Conservation (phyloP, 2,113 vertebrate genomes). For the Phyllopteryx taeniolatus region DNA sequence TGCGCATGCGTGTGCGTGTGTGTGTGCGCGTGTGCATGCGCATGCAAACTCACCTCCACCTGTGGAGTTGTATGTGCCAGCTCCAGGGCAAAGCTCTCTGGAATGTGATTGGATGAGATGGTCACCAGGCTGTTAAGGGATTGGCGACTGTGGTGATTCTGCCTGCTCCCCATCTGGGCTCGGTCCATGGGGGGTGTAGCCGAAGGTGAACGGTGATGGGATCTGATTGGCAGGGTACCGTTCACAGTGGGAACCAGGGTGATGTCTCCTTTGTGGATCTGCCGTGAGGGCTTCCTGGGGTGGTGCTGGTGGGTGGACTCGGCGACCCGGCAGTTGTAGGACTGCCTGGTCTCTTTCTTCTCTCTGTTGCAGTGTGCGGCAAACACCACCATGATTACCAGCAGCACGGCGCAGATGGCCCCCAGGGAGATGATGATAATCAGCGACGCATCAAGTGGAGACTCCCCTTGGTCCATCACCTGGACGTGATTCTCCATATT, state of each 20-base stretch:
- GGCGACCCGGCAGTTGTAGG: constrained; percentile 94
- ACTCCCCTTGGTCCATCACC: constrained; percentile 64
- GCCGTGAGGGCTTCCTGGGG: constrained; percentile 89
- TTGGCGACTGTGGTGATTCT: constrained; percentile 94
- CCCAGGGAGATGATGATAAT: constrained; percentile 90
- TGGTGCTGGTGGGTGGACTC: constrained; percentile 94
- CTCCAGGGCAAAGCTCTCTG: constrained; percentile 92
- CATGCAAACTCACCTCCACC: constrained; percentile 85
- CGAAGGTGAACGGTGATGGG: constrained; percentile 89
- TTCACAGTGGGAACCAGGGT: constrained; percentile 91
- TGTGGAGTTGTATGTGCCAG: constrained; percentile 91
- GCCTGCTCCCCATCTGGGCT: constrained; percentile 87
- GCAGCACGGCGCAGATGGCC: constrained; percentile 82
- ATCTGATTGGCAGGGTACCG: constrained; percentile 89
- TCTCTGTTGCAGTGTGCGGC: constrained; percentile 87
- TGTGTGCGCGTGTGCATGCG: constrained; percentile 10
- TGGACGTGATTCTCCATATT: constrained; percentile 80
- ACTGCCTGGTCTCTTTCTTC: constrained; percentile 88
- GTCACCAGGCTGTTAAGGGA: constrained; percentile 97
- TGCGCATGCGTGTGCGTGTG: constrained; percentile 13
- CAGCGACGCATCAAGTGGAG: constrained; percentile 80
- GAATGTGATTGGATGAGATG: constrained; percentile 96
- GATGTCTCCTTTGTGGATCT: constrained; percentile 97
- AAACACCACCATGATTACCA: constrained; percentile 93
- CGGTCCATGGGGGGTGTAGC: constrained; percentile 87